Percentiles rank a stretch among this genome's conserved stretches.
These are phyloP conservation scores for Orius laevigatus DNA, from an alignment of 1,140 invertebrate species.

Conservation along the genomic window DNA sequence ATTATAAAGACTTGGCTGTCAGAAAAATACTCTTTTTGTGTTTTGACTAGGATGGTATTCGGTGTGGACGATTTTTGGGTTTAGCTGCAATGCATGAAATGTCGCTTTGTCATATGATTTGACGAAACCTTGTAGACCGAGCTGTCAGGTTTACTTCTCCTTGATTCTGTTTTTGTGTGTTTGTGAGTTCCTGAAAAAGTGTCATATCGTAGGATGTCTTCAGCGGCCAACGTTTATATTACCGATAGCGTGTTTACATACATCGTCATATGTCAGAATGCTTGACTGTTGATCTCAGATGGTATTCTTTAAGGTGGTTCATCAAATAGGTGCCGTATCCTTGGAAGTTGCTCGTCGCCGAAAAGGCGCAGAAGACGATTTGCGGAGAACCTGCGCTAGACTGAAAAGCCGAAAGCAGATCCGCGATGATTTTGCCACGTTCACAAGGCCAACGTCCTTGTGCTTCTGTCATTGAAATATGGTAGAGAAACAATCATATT, in stretches of 20 bases:
- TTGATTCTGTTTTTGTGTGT: conserved; percentile 97
- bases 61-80: conserved; percentile 84
- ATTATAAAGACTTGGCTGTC: conserved; percentile 8
- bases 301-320: conserved; percentile 98
- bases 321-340: conserved; percentile 98
- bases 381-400: conserved; percentile 91
- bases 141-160: conserved; percentile 79
- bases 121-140: conserved; percentile 71
- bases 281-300: conserved; percentile 76
- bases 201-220: too few species aligned
- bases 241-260: conserved; percentile 92
- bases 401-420: conserved; percentile 97
- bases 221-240: too few species aligned
- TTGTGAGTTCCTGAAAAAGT: conserved; percentile 72
- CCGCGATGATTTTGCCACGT: conserved; percentile 84
- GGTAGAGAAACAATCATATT: too few species aligned
- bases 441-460: conserved; percentile 86
- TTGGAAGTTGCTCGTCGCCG: conserved; percentile 90
- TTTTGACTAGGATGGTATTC: conserved; percentile 78
- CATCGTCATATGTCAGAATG: conserved; percentile 96
- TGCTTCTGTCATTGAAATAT: too few species aligned
- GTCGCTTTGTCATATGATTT: conserved; percentile 98
- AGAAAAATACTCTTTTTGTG: conserved; percentile 70
- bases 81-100: conserved; percentile 93
- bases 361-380: conserved; percentile 97